phyloP scores from a whole-genome alignment of 2,888 invertebrate species.

The Troides oblongomaculatus region DNA sequence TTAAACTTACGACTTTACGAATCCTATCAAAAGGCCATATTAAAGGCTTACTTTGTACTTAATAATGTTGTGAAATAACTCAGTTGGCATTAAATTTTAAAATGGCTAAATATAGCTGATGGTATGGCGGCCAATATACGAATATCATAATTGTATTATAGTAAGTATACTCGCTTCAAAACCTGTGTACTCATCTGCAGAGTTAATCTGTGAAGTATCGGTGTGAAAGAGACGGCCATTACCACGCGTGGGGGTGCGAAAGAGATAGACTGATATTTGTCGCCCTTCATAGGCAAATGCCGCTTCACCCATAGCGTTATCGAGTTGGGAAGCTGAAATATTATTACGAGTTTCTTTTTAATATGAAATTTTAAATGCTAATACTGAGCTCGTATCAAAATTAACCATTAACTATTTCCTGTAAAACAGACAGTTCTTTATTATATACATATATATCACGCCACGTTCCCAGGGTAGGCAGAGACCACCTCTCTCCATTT shows the following conservation, averaged over 20 bases:
- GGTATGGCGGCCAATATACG: too few relatives aligned
- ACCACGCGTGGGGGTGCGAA: constrained; percentile 67
- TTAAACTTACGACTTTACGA: constrained; percentile 6
- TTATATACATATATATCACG: too few relatives aligned
- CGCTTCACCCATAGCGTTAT: constrained; percentile 80
- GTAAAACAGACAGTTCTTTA: too few relatives aligned
- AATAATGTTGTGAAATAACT: constrained; percentile 14
- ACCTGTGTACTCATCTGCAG: constrained; percentile 50
- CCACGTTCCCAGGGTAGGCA: too few relatives aligned
- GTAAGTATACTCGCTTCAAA: too few relatives aligned
- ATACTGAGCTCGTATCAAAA: too few relatives aligned
- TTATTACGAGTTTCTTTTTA: neutral
- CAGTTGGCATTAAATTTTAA: neutral
- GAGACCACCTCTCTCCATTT: too few relatives aligned
- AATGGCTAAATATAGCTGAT: too few relatives aligned
- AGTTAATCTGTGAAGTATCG: constrained; percentile 48
- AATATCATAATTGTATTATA: too few relatives aligned
- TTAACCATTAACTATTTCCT: too few relatives aligned
- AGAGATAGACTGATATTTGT: constrained; percentile 69
- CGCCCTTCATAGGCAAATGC: constrained; percentile 71
- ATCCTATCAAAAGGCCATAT: constrained; percentile 9
- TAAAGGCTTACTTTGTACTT: neutral
- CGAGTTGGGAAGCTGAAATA: constrained; percentile 42
- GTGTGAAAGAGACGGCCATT: constrained; percentile 43
- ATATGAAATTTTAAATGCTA: too few relatives aligned